A percentile compares a stretch with the other conserved stretches of the same genome.
phyloP scores from a whole-genome alignment of 2,797 vertebrate genomes.

The Telmatherina bonti region DNA sequence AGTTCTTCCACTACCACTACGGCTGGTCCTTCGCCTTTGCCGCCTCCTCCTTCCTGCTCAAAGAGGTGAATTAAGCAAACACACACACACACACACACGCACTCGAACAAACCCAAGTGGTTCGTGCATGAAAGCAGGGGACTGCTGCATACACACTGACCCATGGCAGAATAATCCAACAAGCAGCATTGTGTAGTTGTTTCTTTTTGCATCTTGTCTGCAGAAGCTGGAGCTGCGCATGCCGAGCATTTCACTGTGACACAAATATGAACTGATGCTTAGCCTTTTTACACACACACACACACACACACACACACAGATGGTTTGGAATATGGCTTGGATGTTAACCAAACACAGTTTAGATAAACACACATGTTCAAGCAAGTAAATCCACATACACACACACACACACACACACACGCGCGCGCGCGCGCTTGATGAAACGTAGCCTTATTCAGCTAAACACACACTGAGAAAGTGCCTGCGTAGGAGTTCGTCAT shows the following conservation, averaged over 20 bases:
- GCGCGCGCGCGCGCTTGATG: background rate
- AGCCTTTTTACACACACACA: conserved; percentile 23
- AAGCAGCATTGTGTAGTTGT: background rate
- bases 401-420: background rate
- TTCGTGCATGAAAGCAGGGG: background rate
- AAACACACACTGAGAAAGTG: conserved; percentile 31
- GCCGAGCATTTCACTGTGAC: conserved; percentile 11
- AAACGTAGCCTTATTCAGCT: conserved; percentile 21
- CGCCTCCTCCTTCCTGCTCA: conserved; percentile 91
- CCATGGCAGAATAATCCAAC: background rate
- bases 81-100: background rate
- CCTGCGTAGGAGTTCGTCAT: conserved; percentile 61
- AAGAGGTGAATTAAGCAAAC: conserved; percentile 83
- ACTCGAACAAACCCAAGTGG: background rate
- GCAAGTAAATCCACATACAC: background rate
- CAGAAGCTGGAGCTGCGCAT: conserved; percentile 7
- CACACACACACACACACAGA: conserved; percentile 15
- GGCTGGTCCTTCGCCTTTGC: conserved; percentile 95
- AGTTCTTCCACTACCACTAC: conserved; percentile 92
- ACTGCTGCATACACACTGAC: conserved; percentile 5
- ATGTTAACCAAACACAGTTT: conserved; percentile 22
- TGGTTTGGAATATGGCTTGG: conserved; percentile 17
- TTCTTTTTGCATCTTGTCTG: background rate
- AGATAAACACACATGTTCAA: conserved; percentile 19
- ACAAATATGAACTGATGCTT: conserved; percentile 26